Conservation (phyloP, 2,888 invertebrate species). For the Acronicta aceris region DNA sequence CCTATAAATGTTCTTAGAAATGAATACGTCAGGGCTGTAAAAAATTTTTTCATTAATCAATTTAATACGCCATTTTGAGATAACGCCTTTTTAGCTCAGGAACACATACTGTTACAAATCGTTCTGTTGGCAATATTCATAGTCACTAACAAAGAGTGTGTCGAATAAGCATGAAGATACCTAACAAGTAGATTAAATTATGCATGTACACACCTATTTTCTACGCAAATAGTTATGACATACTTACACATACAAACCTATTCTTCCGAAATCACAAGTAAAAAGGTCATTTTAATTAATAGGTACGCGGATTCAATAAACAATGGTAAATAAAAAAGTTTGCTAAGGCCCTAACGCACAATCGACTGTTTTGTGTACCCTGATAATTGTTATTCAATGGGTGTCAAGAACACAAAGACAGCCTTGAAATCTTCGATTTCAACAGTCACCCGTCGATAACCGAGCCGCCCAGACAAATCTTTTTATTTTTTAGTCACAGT, state of each 20-base stretch:
- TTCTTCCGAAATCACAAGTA: slow-evolving; percentile 8
- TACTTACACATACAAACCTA: background rate
- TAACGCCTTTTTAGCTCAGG: background rate
- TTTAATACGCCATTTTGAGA: no score
- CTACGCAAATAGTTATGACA: slow-evolving; percentile 10
- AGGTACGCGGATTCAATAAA: slow-evolving; percentile 33
- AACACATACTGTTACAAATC: background rate
- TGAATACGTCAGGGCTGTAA: background rate
- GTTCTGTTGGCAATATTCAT: background rate
- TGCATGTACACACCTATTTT: slow-evolving; percentile 7
- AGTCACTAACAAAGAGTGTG: background rate
- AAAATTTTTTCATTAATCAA: no score
- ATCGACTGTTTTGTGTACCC: slow-evolving; percentile 40
- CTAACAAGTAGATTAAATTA: slow-evolving; percentile 13
- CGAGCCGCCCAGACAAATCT: slow-evolving; percentile 30
- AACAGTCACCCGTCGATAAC: slow-evolving; percentile 47
- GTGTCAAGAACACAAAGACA: slow-evolving; percentile 71
- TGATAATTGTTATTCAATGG: slow-evolving; percentile 69
- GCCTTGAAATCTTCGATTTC: slow-evolving; percentile 74
- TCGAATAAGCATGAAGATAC: slow-evolving; percentile 12
- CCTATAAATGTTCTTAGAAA: background rate
- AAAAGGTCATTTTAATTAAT: slow-evolving; percentile 3
- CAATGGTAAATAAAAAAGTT: slow-evolving; percentile 39
- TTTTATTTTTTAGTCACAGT: slow-evolving; percentile 43
- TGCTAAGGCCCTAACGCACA: slow-evolving; percentile 26